Evolutionary conservation across 23 tunicate genomes (phyloP).

Genomic region (Clavelina lepadiformis): DNA sequence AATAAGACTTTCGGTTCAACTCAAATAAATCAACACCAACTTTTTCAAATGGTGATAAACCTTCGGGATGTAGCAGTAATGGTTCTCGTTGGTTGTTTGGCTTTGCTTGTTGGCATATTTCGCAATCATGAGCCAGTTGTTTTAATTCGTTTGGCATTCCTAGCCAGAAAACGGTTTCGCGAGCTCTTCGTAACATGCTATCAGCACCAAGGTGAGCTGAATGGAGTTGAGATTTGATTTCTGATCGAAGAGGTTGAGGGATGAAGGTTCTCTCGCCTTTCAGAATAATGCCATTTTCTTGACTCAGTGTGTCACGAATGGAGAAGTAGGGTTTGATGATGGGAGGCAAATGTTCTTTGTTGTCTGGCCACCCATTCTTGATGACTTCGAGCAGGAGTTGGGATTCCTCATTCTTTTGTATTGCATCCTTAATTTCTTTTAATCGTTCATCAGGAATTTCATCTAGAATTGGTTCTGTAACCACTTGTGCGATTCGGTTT

Average conservation of each 20-base stretch:
- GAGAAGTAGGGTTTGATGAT: neutral
- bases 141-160: neutral
- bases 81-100: neutral
- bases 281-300: neutral
- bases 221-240: neutral
- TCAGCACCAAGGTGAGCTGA: neutral
- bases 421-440: no score
- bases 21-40: constrained; percentile 2
- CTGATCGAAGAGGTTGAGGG: neutral
- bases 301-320: no score
- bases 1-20: neutral
- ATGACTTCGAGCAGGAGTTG: no score
- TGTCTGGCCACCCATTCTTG: neutral
- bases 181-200: constrained; percentile 1
- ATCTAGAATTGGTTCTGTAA: no score
- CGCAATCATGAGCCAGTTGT: neutral
- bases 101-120: neutral
- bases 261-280: neutral
- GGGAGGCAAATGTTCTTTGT: neutral
- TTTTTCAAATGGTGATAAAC: neutral
- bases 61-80: neutral
- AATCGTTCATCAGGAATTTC: no score
- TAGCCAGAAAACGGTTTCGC: neutral
- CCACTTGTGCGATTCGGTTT: no score
- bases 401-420: no score